Percentiles rank a stretch among this genome's conserved stretches.
phyloP scores from a whole-genome alignment of 2,113 vertebrate genomes.

The Lethenteron reissneri region DNA sequence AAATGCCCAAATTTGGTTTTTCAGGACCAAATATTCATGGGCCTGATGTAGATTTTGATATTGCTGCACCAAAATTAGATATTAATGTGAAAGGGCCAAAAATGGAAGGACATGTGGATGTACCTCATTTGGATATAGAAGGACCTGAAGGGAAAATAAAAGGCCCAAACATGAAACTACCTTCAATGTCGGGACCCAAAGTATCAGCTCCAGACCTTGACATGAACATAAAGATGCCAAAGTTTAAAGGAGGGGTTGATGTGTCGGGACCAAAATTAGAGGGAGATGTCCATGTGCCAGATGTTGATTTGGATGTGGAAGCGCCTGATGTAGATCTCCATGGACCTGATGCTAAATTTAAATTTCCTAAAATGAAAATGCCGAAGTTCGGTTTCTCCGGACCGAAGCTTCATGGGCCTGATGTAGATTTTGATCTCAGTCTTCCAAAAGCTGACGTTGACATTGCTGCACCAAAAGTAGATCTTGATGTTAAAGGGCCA shows the following conservation, averaged over 20 bases:
- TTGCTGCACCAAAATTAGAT: neutral
- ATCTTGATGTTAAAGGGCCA: fast-evolving
- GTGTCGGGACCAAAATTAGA: too few species aligned
- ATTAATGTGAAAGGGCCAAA: neutral
- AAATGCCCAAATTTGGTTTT: constrained; percentile 11
- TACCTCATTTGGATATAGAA: constrained; percentile 13
- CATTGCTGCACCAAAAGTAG: neutral
- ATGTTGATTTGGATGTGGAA: too few species aligned
- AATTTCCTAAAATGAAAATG: too few species aligned
- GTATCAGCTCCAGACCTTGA: too few species aligned
- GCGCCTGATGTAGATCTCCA: too few species aligned
- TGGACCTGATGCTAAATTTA: too few species aligned
- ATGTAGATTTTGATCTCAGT: too few species aligned
- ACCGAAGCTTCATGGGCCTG: too few species aligned
- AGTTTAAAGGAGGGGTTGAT: too few species aligned
- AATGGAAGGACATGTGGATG: neutral
- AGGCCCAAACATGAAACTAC: constrained; percentile 10
- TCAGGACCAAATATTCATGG: constrained; percentile 3
- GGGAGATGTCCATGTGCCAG: too few species aligned
- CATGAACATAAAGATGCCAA: too few species aligned
- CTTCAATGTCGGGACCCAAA: neutral
- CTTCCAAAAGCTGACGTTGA: neutral
- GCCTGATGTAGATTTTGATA: constrained; percentile 8
- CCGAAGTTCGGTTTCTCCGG: too few species aligned
- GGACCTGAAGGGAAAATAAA: constrained; percentile 9